phyloP scores from a whole-genome alignment of 2,888 invertebrate species.

The Chrysolina haemoptera region DNA sequence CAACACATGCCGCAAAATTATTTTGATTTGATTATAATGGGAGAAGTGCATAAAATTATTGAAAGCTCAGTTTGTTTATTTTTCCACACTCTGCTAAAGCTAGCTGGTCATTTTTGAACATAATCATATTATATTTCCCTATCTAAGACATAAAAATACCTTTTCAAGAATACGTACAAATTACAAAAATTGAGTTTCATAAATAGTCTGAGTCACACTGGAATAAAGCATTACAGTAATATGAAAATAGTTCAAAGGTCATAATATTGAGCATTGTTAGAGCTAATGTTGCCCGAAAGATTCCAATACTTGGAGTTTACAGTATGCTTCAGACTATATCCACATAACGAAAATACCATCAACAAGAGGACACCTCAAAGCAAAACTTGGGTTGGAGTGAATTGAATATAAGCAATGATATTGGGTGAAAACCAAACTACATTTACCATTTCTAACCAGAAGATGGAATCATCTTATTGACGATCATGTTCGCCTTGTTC shows the following conservation, averaged over 20 bases:
- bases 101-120: conserved; percentile 64
- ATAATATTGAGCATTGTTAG: conserved; percentile 10
- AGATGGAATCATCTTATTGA: conserved; percentile 74
- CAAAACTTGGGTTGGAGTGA: conserved; percentile 22
- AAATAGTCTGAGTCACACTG: conserved; percentile 19
- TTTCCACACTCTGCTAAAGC: conserved; percentile 64
- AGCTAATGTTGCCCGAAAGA: not conserved
- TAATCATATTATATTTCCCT: conserved; percentile 45
- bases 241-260: conserved; percentile 10
- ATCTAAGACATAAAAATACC: conserved; percentile 42
- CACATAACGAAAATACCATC: conserved; percentile 1
- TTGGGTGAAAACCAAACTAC: conserved; percentile 52
- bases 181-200: conserved; percentile 28
- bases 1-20: not conserved
- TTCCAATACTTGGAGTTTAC: not conserved
- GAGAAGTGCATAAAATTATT: conserved; percentile 53
- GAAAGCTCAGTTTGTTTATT: conserved; percentile 52
- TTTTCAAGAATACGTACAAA: conserved; percentile 37
- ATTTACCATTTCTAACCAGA: conserved; percentile 73
- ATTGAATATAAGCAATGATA: conserved; percentile 55
- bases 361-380: conserved; percentile 36
- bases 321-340: conserved; percentile 13
- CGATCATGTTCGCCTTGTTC: conserved; percentile 84
- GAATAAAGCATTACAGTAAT: conserved; percentile 42
- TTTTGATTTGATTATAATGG: not conserved